Conservation (phyloP, 2,888 invertebrate genomes). For the Caenorhabditis macrosperma region DNA sequence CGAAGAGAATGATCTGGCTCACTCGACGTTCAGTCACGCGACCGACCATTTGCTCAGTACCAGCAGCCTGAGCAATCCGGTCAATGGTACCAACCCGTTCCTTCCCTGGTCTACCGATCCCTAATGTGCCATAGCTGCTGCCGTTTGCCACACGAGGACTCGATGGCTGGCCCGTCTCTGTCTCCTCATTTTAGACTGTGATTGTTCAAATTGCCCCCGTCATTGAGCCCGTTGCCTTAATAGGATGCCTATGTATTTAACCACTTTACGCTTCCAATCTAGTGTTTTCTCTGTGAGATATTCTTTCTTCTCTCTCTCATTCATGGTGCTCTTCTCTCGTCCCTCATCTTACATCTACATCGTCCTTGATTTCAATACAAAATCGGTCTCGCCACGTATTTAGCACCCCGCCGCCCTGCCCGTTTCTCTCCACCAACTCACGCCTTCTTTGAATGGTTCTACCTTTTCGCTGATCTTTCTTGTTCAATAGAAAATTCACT, state of each 20-base stretch:
- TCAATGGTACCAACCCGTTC: conserved; percentile 17
- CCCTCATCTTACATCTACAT: conserved; percentile 16
- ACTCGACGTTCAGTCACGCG: conserved; percentile 41
- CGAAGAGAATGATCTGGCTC: conserved; percentile 47
- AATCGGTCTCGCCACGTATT: conserved; percentile 49
- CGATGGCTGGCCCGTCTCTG: conserved; percentile 32
- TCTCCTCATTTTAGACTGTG: conserved; percentile 34
- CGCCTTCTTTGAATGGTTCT: conserved; percentile 13
- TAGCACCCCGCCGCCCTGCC: conserved; percentile 7
- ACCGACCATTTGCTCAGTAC: conserved; percentile 43
- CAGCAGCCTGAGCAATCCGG: conserved; percentile 4
- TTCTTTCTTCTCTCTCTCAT: background rate
- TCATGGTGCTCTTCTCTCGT: conserved; percentile 39
- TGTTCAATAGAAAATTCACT: conserved; percentile 37
- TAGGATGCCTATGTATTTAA: conserved; percentile 46
- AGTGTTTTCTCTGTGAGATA: conserved; percentile 1
- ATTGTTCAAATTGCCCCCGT: conserved; percentile 29
- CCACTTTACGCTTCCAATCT: conserved; percentile 9
- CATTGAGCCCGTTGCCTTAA: conserved; percentile 37
- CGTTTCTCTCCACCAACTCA: background rate
- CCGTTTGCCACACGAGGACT: background rate
- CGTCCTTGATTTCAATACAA: conserved; percentile 41
- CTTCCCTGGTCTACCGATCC: conserved; percentile 39
- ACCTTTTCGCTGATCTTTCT: background rate
- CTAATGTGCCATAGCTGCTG: conserved; percentile 44